Conservation (phyloP, 2,113 vertebrate species). For the Pluvialis apricaria region DNA sequence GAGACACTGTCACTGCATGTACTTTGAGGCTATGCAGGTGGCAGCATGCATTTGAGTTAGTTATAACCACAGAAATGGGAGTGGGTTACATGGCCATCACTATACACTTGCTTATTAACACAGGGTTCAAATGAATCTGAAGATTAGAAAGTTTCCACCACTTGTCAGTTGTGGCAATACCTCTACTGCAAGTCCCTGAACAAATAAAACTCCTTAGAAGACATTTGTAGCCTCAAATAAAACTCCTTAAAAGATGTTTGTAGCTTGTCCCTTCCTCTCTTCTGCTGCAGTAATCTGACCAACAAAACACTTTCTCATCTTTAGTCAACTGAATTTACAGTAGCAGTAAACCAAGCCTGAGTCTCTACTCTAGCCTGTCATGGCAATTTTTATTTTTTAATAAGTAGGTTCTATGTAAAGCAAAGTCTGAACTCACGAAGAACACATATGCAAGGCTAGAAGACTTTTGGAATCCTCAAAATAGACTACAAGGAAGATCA, state of each 20-base stretch:
- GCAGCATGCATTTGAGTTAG: neutral
- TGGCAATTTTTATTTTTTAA: slow-evolving; percentile 75
- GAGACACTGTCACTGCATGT: neutral
- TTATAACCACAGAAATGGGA: neutral
- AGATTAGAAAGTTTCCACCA: neutral
- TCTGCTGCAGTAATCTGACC: neutral
- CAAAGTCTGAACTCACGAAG: slow-evolving; percentile 50
- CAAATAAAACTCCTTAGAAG: neutral
- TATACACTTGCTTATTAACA: neutral
- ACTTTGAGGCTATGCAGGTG: neutral
- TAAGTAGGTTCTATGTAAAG: slow-evolving; percentile 78
- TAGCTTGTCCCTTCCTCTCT: neutral
- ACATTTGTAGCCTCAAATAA: neutral
- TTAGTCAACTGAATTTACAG: neutral
- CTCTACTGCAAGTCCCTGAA: neutral
- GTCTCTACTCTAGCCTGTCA: neutral
- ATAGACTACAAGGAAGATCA: neutral
- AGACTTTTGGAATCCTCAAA: neutral
- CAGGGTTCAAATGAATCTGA: neutral
- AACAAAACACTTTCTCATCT: neutral
- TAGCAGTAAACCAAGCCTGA: neutral
- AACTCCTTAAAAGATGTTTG: neutral
- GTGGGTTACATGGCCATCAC: neutral
- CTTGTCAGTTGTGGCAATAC: neutral
- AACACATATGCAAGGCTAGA: neutral